Conservation (phyloP, 2,797 vertebrate genomes). For the Enteromius paludinosus region DNA sequence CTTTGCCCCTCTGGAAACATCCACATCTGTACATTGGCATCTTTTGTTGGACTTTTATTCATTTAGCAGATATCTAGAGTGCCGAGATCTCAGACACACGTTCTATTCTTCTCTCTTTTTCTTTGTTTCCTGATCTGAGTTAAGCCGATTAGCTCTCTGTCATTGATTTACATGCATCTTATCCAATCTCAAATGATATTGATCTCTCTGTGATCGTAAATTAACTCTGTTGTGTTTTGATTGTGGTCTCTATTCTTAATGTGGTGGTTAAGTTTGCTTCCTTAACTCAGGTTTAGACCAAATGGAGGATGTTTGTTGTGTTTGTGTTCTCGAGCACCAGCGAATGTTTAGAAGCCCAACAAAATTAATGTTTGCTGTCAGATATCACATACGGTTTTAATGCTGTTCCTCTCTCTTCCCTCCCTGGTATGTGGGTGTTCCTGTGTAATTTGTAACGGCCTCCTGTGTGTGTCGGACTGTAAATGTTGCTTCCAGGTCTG, state of each 20-base stretch:
- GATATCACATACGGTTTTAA: background rate
- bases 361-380: slow-evolving; percentile 27
- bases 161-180: slow-evolving; percentile 7
- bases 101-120: slow-evolving; percentile 52
- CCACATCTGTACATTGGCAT: slow-evolving; percentile 71
- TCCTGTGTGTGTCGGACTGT: slow-evolving; percentile 68
- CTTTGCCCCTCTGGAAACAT: slow-evolving; percentile 79
- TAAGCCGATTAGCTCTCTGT: slow-evolving; percentile 47
- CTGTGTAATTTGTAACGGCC: slow-evolving; percentile 71
- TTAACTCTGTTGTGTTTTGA: background rate
- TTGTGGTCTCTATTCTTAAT: background rate
- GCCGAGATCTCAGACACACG: slow-evolving; percentile 63
- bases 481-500: slow-evolving; percentile 84
- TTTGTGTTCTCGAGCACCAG: slow-evolving; percentile 62
- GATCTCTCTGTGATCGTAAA: slow-evolving; percentile 49
- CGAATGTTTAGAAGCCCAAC: slow-evolving; percentile 71
- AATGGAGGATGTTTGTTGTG: slow-evolving; percentile 63
- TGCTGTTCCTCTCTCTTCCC: slow-evolving; percentile 40
- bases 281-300: slow-evolving; percentile 52
- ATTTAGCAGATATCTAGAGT: slow-evolving; percentile 63
- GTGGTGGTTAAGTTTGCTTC: background rate
- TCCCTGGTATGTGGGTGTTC: slow-evolving; percentile 52
- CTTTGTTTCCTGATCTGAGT: slow-evolving; percentile 50
- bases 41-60: slow-evolving; percentile 68
- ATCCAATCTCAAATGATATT: slow-evolving; percentile 47